Conservation (phyloP, 2,797 vertebrate genomes). For the Paedocypris micromegethes region DNA sequence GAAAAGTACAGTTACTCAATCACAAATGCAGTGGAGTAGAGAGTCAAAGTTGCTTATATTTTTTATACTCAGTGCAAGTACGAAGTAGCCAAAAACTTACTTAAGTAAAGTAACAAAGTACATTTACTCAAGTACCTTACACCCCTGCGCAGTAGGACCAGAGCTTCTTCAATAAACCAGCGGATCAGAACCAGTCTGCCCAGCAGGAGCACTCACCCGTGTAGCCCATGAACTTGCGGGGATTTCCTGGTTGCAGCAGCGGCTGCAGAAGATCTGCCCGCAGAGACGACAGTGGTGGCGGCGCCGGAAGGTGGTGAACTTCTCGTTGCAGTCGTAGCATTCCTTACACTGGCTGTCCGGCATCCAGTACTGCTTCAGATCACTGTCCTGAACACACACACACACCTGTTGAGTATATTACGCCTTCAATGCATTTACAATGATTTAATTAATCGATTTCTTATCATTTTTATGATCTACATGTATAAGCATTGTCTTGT, state of each 20-base stretch:
- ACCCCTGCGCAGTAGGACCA: neutral
- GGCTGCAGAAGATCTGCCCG: slow-evolving; percentile 97
- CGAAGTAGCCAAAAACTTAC: no score
- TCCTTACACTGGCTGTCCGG: slow-evolving; percentile 98
- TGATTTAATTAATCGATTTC: no score
- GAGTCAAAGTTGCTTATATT: no score
- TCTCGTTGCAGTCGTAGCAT: slow-evolving; percentile 97
- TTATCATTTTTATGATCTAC: no score
- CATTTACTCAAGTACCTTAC: no score
- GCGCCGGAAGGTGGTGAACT: slow-evolving; percentile 95
- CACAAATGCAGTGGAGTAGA: no score
- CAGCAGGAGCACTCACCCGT: slow-evolving; percentile 70
- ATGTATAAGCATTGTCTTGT: no score
- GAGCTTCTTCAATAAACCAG: slow-evolving; percentile 1
- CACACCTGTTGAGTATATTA: neutral
- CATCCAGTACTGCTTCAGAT: slow-evolving; percentile 99
- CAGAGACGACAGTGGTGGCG: slow-evolving; percentile 95
- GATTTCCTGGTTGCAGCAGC: slow-evolving; percentile 98
- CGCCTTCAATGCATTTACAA: no score
- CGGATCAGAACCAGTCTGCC: neutral
- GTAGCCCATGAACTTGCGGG: slow-evolving; percentile 99
- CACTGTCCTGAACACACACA: slow-evolving; percentile 78
- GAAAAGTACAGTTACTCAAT: no score
- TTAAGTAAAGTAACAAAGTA: no score
- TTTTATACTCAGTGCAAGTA: no score